phyloP scores from a whole-genome alignment of 2,888 invertebrate species.

The Drosophila quasianomalipes region DNA sequence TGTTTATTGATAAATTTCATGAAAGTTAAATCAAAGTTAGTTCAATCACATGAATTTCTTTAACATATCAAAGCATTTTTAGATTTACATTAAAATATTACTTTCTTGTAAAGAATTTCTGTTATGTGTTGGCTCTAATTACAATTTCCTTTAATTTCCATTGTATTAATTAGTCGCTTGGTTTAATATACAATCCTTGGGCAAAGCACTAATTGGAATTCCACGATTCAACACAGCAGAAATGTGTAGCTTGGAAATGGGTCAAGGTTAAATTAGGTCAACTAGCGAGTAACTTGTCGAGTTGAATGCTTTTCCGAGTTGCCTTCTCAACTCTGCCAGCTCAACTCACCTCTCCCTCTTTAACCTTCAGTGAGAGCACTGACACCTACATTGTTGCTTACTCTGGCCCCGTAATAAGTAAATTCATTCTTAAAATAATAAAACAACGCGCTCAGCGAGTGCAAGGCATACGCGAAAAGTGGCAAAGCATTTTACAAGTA shows the following conservation, averaged over 20 bases:
- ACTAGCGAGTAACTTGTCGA: slow-evolving; percentile 61
- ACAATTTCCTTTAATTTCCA: neutral
- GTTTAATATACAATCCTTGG: slow-evolving; percentile 25
- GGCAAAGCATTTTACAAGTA: neutral
- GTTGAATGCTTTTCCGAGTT: slow-evolving; percentile 66
- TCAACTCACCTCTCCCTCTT: neutral
- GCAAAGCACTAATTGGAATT: slow-evolving; percentile 22
- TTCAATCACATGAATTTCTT: too few species aligned
- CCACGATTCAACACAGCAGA: slow-evolving; percentile 19
- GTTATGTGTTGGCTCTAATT: neutral
- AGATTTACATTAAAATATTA: too few species aligned
- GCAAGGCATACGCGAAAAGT: neutral
- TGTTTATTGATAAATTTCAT: too few species aligned
- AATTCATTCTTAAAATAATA: slow-evolving; percentile 37
- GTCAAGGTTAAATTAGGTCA: slow-evolving; percentile 79
- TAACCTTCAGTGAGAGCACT: slow-evolving; percentile 59
- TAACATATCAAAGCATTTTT: too few species aligned
- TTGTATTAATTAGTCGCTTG: slow-evolving; percentile 26
- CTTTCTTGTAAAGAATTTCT: neutral
- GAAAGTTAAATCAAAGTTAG: too few species aligned
- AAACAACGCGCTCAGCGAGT: neutral
- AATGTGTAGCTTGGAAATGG: slow-evolving; percentile 47
- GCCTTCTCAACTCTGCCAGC: slow-evolving; percentile 27
- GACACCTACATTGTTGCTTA: slow-evolving; percentile 59
- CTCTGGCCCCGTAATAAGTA: slow-evolving; percentile 42